Evolutionary conservation across 1,140 invertebrate genomes (phyloP).

Genomic region (Diorhabda elongata): DNA sequence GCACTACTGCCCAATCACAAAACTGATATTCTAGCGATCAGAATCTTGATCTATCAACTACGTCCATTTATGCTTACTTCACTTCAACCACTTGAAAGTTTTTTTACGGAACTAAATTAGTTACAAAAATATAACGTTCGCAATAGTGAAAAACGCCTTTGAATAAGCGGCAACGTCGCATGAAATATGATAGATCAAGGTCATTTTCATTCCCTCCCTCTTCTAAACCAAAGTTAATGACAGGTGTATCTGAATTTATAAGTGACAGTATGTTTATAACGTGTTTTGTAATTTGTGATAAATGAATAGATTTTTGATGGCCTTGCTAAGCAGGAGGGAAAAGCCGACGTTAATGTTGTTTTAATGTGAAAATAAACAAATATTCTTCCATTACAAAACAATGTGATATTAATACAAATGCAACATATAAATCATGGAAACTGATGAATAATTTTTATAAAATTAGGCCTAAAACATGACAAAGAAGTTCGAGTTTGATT

Average conservation of each 20-base stretch:
- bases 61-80: no score
- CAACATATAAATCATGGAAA: background rate
- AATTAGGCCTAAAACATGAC: slow-evolving; percentile 64
- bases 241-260: no score
- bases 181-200: background rate
- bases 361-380: background rate
- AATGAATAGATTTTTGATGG: background rate
- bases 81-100: no score
- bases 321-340: background rate
- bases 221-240: no score
- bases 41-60: no score
- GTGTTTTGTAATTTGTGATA: background rate
- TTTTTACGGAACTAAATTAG: no score
- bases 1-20: no score
- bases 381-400: background rate
- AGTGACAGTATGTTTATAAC: no score
- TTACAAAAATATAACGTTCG: no score
- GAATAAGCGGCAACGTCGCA: background rate
- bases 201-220: background rate
- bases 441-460: background rate
- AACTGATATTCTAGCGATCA: no score
- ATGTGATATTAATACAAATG: background rate
- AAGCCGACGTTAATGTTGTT: background rate
- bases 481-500: slow-evolving; percentile 98
- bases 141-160: no score